These are phyloP conservation scores for Eurypyga helias DNA, from an alignment of 2,113 vertebrate species.

Conservation along the genomic window DNA sequence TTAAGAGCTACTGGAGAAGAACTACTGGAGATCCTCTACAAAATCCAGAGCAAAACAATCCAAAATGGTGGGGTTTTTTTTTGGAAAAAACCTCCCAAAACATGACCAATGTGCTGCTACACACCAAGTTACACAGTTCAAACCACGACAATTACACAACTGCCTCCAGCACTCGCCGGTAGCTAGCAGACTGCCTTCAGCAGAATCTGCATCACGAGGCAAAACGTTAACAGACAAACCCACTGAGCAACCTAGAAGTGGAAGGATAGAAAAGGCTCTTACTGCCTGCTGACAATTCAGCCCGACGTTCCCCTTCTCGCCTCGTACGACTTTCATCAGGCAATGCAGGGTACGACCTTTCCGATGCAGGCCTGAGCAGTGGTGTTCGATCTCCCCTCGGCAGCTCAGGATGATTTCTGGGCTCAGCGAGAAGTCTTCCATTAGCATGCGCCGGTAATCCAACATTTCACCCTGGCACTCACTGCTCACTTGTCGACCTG, in stretches of 20 bases:
- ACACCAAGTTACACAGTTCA: not conserved
- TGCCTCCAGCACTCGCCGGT: not conserved
- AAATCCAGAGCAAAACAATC: not conserved
- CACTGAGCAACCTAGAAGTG: not conserved
- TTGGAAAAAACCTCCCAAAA: not conserved
- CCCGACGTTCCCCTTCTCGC: slow-evolving; percentile 85
- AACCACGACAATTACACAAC: not conserved
- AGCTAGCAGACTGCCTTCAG: not conserved
- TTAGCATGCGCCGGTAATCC: slow-evolving; percentile 96
- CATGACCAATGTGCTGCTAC: not conserved
- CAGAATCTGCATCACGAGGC: fast-evolving
- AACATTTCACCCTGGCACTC: slow-evolving; percentile 98
- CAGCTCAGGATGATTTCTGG: slow-evolving; percentile 97
- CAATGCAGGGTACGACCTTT: slow-evolving; percentile 96
- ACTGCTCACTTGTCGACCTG: slow-evolving; percentile 91
- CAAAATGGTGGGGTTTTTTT: not conserved
- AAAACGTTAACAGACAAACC: fast-evolving
- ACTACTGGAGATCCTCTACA: not conserved
- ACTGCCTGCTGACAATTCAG: slow-evolving; percentile 91
- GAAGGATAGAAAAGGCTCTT: slow-evolving; percentile 12
- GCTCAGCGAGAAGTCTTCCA: slow-evolving; percentile 97
- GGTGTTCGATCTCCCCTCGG: slow-evolving; percentile 90
- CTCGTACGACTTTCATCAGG: slow-evolving; percentile 91
- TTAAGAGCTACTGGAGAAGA: not conserved
- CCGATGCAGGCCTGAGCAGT: slow-evolving; percentile 93